Percentiles rank a stretch among this genome's conserved stretches.
phyloP scores from a whole-genome alignment of 2,113 vertebrate species.

The Tapirus terrestris region DNA sequence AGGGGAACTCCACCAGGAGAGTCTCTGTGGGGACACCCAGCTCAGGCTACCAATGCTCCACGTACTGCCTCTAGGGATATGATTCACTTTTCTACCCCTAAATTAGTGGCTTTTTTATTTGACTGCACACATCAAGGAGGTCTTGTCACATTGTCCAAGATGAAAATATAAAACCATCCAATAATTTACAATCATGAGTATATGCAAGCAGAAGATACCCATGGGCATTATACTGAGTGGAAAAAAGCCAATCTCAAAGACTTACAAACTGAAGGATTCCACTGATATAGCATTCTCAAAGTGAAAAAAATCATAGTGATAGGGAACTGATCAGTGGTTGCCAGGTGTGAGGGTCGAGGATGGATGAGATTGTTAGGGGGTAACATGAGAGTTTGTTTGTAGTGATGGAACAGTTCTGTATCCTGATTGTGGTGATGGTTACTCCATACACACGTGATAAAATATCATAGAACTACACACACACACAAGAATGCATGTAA shows the following conservation, averaged over 20 bases:
- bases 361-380: too few relatives aligned
- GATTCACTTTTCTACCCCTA: background rate
- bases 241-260: background rate
- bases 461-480: background rate
- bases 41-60: rapidly evolving
- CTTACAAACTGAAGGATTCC: background rate
- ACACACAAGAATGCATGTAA: background rate
- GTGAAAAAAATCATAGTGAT: background rate
- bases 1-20: background rate
- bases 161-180: background rate
- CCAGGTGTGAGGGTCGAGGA: background rate
- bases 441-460: background rate
- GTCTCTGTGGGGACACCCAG: background rate
- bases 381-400: background rate
- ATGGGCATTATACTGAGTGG: background rate
- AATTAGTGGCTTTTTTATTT: background rate
- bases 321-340: background rate
- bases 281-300: background rate
- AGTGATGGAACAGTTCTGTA: background rate
- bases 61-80: rapidly evolving
- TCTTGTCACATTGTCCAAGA: background rate
- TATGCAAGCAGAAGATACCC: background rate
- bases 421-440: background rate
- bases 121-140: background rate
- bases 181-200: background rate